phyloP scores from a whole-genome alignment of 30 jellyfish, hydroid and myxozoan species.

The Aurelia aurita complex sp. Pacific region DNA sequence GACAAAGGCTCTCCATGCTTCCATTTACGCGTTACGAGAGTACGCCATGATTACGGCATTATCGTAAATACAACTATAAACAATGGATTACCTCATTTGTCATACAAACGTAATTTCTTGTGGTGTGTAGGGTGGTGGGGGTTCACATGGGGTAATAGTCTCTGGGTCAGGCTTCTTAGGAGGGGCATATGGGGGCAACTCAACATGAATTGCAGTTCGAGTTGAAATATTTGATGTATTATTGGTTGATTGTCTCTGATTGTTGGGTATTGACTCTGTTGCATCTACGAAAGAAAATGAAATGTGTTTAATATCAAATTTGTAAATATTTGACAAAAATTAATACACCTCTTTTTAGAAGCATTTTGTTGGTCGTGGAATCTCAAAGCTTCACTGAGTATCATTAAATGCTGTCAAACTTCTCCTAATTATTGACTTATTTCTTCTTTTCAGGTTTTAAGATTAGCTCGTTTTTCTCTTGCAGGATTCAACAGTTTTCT shows the following conservation, averaged over 20 bases:
- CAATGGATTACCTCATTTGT: slow-evolving; percentile 4
- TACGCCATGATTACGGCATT: neutral
- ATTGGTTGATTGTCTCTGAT: slow-evolving; percentile 53
- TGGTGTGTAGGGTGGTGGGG: slow-evolving; percentile 91
- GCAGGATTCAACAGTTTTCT: too few relatives aligned
- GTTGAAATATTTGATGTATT: slow-evolving; percentile 11
- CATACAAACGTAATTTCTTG: slow-evolving; percentile 64
- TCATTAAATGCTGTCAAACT: too few relatives aligned
- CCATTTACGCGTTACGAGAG: neutral
- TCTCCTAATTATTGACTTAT: too few relatives aligned
- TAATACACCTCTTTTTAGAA: too few relatives aligned
- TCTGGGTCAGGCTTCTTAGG: slow-evolving; percentile 82
- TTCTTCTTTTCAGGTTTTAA: too few relatives aligned
- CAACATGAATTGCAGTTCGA: slow-evolving; percentile 37
- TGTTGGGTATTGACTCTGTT: slow-evolving; percentile 56
- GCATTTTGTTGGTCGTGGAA: too few relatives aligned
- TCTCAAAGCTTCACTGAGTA: too few relatives aligned
- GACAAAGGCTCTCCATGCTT: neutral
- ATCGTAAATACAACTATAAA: neutral
- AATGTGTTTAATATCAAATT: neutral
- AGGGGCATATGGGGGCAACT: slow-evolving; percentile 79
- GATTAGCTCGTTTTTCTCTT: too few relatives aligned
- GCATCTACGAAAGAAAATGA: slow-evolving; percentile 26
- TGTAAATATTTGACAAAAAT: neutral
- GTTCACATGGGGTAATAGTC: slow-evolving; percentile 73